Percentiles rank a stretch among this genome's conserved stretches.
These are phyloP conservation scores for Leucophenga montana DNA, from an alignment of 2,888 invertebrate genomes.

Conservation along the genomic window DNA sequence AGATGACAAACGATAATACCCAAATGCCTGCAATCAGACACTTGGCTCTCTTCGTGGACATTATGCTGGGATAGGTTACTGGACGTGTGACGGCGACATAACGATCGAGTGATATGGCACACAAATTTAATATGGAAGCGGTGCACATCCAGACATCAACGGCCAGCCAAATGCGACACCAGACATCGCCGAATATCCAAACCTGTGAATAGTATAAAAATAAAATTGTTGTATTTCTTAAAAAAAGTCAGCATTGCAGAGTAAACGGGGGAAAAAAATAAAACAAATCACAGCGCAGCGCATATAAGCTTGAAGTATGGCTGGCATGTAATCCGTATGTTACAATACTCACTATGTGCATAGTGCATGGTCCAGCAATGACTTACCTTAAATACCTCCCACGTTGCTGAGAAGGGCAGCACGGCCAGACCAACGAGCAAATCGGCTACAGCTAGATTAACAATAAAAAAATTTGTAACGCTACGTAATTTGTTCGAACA, in stretches of 20 bases:
- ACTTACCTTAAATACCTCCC: conserved; percentile 91
- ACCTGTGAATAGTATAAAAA: conserved; percentile 75
- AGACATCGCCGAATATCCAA: conserved; percentile 97
- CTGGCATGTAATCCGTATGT: too few species aligned
- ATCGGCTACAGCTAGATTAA: conserved; percentile 96
- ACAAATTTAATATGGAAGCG: conserved; percentile 95
- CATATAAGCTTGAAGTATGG: too few species aligned
- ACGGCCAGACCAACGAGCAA: conserved; percentile 95
- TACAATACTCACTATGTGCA: too few species aligned
- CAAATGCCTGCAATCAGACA: conserved; percentile 92
- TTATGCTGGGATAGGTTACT: conserved; percentile 94
- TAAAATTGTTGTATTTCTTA: not conserved
- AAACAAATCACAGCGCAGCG: too few species aligned
- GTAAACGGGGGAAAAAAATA: too few species aligned
- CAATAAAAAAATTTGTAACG: conserved; percentile 97
- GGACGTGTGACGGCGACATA: conserved; percentile 98
- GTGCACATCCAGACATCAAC: conserved; percentile 99
- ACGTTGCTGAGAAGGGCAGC: conserved; percentile 94
- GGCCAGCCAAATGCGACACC: conserved; percentile 98
- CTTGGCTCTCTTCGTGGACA: conserved; percentile 89
- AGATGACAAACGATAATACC: conserved; percentile 96
- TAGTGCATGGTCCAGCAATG: not conserved
- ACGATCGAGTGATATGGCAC: conserved; percentile 94
- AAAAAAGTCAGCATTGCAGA: not conserved
- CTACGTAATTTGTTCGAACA: conserved; percentile 92